A percentile compares a stretch with the other conserved stretches of the same genome.
Evolutionary conservation across 1,140 invertebrate genomes (phyloP).

Genomic region (Cyrtorhinus lividipennis): DNA sequence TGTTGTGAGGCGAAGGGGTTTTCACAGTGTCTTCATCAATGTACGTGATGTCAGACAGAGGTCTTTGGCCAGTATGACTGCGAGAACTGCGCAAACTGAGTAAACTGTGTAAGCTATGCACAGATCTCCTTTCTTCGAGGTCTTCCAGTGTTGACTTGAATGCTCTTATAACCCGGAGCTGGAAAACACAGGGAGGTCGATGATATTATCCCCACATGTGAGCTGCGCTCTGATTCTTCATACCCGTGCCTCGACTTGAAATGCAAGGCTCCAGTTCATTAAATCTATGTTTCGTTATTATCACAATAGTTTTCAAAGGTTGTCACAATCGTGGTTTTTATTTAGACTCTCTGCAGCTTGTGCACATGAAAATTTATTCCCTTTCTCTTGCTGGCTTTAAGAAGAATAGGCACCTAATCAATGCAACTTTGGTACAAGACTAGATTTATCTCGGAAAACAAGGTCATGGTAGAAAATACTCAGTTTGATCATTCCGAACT

Average conservation of each 20-base stretch:
- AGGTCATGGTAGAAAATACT: no score
- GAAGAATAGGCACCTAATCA: no score
- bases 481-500: no score
- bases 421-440: no score
- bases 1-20: conserved; percentile 32
- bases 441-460: no score
- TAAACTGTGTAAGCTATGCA: conserved; percentile 93
- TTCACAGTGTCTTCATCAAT: conserved; percentile 72
- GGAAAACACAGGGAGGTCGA: conserved; percentile 50
- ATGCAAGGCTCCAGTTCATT: no score
- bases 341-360: no score
- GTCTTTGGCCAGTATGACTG: conserved; percentile 60
- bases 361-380: no score
- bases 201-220: conserved; percentile 17
- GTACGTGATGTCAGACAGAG: conserved; percentile 78
- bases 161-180: conserved; percentile 99
- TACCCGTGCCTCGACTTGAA: conserved; percentile 14
- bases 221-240: conserved; percentile 13
- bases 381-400: no score
- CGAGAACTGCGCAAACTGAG: conserved; percentile 80
- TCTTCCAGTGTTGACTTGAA: conserved; percentile 99
- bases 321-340: no score
- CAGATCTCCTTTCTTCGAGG: conserved; percentile 93
- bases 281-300: no score
- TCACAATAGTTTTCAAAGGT: no score